Evolutionary conservation across 2,888 invertebrate species (phyloP), one percentile per base, ranked within the genome.

Genomic region (Orgyia antiqua): DNA sequence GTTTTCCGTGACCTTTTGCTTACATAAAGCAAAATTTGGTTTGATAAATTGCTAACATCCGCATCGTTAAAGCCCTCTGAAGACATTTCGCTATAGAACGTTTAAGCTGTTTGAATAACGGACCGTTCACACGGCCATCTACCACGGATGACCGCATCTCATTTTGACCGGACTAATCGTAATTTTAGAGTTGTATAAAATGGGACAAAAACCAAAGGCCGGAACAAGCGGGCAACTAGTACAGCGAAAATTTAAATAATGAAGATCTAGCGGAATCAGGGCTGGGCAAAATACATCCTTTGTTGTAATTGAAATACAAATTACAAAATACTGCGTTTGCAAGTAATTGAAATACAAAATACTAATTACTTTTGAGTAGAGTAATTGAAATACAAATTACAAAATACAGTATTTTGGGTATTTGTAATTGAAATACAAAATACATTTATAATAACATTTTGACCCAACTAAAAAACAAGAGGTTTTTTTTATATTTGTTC

Each of bases 181-280:
- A 80, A 84, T 83, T 84, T 84, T 73, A 79, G 75, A 82, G 64
- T 65, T 42, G 45, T 64, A 69, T 59, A 56, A 84, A 84, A 82
- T 84, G 70, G 86, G 77, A 64, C 80, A 79, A 74, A 73, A 80
- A 71, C 58, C 79, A 77, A 60, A 60, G 75, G 69, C 83, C 84
- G 86, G 78, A 86, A 86, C 83, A 83, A 78, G 71, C 76, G 68
- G 80, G 79, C 76, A 82, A 79, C 74, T 80, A 61, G 84, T 76
- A 76, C 86, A 76, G 74, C 70, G 76, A 82, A 83, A 80, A 83
- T 84, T 83, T 82, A 73, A 80, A 82, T 86, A 83, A 84, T 83
- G 80, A 82, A 73, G 68, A 76, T 58, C 69, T 83, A 83, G 84
- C 83, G 86, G n/a, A n/a, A n/a, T n/a, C n/a, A n/a, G n/a, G n/a